phyloP scores from a whole-genome alignment of 2,113 vertebrate genomes.

The Neogobius melanostomus region DNA sequence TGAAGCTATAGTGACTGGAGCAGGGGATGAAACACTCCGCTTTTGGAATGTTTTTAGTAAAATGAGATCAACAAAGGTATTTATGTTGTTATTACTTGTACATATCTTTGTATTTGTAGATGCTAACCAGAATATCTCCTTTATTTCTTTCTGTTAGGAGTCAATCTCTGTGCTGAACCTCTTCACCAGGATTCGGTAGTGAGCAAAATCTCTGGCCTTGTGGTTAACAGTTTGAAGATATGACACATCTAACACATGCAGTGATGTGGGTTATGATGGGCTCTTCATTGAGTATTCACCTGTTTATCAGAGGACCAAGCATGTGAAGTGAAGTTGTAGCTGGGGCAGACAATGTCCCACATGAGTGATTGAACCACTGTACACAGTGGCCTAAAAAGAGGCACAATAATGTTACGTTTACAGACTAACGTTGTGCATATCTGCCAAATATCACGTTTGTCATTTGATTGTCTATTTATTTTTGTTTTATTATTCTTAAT shows the following conservation, averaged over 20 bases:
- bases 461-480: constrained; percentile 68
- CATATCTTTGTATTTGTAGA: not conserved
- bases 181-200: constrained; percentile 93
- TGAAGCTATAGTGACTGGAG: constrained; percentile 97
- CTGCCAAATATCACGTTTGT: constrained; percentile 73
- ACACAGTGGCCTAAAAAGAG: constrained; percentile 30
- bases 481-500: constrained; percentile 30
- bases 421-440: constrained; percentile 62
- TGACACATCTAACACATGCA: constrained; percentile 45
- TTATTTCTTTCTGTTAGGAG: constrained; percentile 73
- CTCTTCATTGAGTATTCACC: constrained; percentile 38
- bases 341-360: constrained; percentile 40
- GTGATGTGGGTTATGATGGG: constrained; percentile 9
- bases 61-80: constrained; percentile 95
- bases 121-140: not conserved
- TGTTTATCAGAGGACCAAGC: constrained; percentile 35
- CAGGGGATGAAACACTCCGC: constrained; percentile 93
- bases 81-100: not conserved
- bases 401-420: constrained; percentile 54
- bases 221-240: constrained; percentile 15
- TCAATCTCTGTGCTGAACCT: constrained; percentile 92
- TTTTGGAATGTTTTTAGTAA: constrained; percentile 99
- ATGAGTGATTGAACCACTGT: constrained; percentile 30
- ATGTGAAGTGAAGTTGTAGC: constrained; percentile 43
- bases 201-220: constrained; percentile 12